Evolutionary conservation across 2,113 vertebrate species (phyloP).

Genomic region (Cichladusa arquata): DNA sequence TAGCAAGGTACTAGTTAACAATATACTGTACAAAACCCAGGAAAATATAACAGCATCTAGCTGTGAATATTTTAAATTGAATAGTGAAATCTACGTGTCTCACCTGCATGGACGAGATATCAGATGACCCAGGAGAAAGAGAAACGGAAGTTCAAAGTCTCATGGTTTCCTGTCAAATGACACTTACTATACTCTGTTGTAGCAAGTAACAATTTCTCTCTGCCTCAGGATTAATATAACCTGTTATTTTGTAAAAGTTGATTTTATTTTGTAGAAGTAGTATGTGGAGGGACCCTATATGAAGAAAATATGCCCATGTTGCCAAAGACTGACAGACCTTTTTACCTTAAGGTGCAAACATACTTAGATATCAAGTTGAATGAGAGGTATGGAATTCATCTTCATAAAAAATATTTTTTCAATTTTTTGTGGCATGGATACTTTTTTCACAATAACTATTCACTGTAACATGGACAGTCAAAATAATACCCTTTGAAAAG

Average conservation of each 20-base stretch:
- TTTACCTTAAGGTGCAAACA: not conserved
- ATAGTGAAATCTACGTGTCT: not conserved
- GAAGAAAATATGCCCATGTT: not conserved
- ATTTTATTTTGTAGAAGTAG: not conserved
- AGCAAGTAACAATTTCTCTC: not conserved
- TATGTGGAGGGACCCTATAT: accelerated
- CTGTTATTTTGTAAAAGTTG: not conserved
- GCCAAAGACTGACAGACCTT: not conserved
- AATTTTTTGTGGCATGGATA: not conserved
- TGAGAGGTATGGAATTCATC: not conserved
- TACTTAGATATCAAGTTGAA: not conserved
- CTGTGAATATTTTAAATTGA: not conserved
- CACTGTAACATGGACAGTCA: not conserved
- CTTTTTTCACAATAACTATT: not conserved
- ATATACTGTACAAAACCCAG: accelerated
- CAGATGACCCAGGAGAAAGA: not conserved
- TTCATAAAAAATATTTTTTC: accelerated
- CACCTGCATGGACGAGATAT: not conserved
- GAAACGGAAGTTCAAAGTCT: not conserved
- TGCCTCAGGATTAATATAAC: not conserved
- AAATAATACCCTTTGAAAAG: not conserved
- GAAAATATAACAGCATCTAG: not conserved
- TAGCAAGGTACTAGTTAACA: not conserved
- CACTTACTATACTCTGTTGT: not conserved
- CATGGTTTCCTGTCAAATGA: not conserved